Evolutionary conservation across 2,113 vertebrate genomes (phyloP).

Genomic region (Candoia aspera): DNA sequence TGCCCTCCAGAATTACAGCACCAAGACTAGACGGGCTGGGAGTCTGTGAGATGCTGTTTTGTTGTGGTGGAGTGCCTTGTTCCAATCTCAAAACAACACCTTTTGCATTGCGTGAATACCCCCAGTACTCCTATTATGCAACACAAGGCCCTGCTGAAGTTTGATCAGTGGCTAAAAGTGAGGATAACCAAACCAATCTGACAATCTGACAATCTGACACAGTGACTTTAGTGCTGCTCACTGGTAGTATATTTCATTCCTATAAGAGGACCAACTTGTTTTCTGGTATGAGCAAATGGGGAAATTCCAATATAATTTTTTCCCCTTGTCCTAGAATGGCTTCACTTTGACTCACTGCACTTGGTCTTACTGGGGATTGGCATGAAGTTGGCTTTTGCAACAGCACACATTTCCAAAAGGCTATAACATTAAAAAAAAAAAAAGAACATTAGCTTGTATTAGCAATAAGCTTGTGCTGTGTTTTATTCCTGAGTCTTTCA

Average conservation of each 20-base stretch:
- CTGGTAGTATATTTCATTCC: neutral
- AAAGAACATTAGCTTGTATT: neutral
- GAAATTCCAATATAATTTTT: neutral
- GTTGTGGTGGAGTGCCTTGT: neutral
- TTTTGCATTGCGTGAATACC: neutral
- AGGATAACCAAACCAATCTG: neutral
- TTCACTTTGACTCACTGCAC: neutral
- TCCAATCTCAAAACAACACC: neutral
- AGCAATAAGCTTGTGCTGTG: neutral
- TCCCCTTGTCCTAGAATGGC: neutral
- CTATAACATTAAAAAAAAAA: neutral
- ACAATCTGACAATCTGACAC: no score
- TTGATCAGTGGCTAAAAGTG: neutral
- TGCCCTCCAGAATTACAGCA: no score
- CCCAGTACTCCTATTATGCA: neutral
- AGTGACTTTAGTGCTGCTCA: neutral
- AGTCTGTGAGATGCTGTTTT: neutral
- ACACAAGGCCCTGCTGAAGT: neutral
- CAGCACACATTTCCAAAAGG: neutral
- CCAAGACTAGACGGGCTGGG: neutral
- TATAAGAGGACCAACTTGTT: neutral
- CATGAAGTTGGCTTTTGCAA: neutral
- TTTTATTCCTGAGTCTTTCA: neutral
- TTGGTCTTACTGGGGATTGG: neutral
- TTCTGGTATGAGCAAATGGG: neutral